phyloP scores from a whole-genome alignment of 2,888 invertebrate species.

The Nemotelus pantherinus region DNA sequence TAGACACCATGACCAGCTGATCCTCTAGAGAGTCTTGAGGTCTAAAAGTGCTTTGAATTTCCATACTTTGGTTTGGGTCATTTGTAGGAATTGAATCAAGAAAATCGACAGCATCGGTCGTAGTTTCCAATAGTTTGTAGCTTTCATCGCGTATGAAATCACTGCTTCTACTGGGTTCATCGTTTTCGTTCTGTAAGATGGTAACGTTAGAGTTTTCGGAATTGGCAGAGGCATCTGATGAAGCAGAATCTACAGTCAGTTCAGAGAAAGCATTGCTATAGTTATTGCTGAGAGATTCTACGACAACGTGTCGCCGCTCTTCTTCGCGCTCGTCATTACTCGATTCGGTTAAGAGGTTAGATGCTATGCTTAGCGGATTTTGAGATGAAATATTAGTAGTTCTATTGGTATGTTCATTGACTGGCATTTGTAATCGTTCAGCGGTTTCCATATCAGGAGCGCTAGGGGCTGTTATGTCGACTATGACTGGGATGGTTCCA shows the following conservation, averaged over 20 bases:
- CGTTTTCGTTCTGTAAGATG: slow-evolving; percentile 32
- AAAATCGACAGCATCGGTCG: not conserved
- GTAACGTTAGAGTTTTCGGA: slow-evolving; percentile 35
- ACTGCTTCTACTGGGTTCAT: not conserved
- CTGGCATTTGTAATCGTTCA: slow-evolving; percentile 24
- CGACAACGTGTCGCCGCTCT: not conserved
- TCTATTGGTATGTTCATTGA: slow-evolving; percentile 38
- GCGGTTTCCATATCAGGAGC: not conserved
- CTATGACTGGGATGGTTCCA: slow-evolving; percentile 1
- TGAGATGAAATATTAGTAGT: not conserved
- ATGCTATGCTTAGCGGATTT: not conserved
- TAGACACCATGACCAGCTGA: too few species aligned
- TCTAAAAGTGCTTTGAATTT: too few species aligned
- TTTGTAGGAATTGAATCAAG: not conserved
- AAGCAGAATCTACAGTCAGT: slow-evolving; percentile 41
- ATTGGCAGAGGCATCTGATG: slow-evolving; percentile 39
- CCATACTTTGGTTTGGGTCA: too few species aligned
- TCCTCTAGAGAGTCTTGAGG: too few species aligned
- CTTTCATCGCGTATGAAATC: not conserved
- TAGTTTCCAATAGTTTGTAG: not conserved
- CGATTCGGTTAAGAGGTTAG: slow-evolving; percentile 12
- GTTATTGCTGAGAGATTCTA: not conserved
- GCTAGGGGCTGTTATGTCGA: not conserved
- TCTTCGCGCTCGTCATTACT: not conserved
- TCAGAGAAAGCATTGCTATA: slow-evolving; percentile 19